phyloP scores from a whole-genome alignment of 2,797 vertebrate species.

The Pseudochirops corinnae region DNA sequence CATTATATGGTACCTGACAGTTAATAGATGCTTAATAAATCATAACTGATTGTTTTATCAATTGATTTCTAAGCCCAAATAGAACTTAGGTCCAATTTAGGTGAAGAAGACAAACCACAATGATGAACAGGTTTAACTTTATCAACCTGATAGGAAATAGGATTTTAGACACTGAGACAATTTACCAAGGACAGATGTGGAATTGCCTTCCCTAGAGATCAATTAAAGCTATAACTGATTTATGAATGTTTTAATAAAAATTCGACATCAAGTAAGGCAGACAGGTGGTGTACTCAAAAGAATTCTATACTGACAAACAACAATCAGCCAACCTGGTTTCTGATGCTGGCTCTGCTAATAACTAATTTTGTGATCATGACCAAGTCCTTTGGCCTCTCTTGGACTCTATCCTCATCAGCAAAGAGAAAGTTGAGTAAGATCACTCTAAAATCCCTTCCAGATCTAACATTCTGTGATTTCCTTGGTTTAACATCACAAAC shows the following conservation, averaged over 20 bases:
- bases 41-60: neutral
- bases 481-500: neutral
- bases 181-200: neutral
- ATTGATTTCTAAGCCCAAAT: neutral
- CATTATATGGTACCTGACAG: neutral
- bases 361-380: neutral
- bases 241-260: slow-evolving; percentile 4
- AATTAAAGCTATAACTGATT: neutral
- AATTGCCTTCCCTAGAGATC: neutral
- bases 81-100: neutral
- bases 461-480: neutral
- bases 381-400: neutral
- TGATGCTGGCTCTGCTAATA: neutral
- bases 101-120: neutral
- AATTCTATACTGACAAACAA: neutral
- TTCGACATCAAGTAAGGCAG: neutral
- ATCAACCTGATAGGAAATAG: neutral
- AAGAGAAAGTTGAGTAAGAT: neutral
- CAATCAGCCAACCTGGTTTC: neutral
- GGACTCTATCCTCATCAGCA: neutral
- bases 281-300: neutral
- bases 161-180: too few species aligned
- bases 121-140: neutral
- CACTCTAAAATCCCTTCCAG: neutral
- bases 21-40: neutral